These are phyloP conservation scores for Cyanoderma ruficeps DNA, from an alignment of 2,113 vertebrate genomes.

Conservation along the genomic window DNA sequence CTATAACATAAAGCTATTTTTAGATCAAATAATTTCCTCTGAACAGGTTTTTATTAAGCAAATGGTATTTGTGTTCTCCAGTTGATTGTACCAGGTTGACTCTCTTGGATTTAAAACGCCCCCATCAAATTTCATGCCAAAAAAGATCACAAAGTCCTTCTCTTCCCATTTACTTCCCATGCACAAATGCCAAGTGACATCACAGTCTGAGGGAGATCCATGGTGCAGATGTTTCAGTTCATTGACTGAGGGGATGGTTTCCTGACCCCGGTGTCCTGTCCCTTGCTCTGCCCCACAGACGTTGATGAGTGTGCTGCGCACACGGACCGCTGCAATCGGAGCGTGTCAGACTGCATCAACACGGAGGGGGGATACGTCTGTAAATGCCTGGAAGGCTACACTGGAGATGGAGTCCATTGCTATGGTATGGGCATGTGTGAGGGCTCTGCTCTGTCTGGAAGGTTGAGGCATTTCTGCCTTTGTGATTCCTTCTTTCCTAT, in stretches of 20 bases:
- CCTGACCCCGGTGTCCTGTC: fast-evolving
- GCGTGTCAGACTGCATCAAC: constrained; percentile 66
- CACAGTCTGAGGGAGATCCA: neutral
- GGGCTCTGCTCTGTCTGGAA: neutral
- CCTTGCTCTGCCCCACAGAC: constrained; percentile 50
- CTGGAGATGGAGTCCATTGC: constrained; percentile 76
- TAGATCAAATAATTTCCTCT: neutral
- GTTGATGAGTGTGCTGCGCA: constrained; percentile 72
- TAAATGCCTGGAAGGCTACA: constrained; percentile 73
- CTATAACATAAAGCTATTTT: neutral
- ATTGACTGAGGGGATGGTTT: fast-evolving
- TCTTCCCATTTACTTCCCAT: neutral
- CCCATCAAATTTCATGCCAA: neutral
- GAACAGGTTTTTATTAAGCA: neutral
- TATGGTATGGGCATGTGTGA: constrained; percentile 40
- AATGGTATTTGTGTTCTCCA: neutral
- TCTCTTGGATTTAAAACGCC: neutral
- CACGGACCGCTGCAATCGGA: constrained; percentile 38
- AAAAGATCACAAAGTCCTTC: neutral
- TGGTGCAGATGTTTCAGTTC: neutral
- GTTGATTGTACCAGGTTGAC: neutral
- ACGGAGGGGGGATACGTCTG: constrained; percentile 78
- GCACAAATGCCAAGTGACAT: neutral
- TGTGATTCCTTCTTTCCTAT: neutral
- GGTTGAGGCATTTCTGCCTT: neutral